phyloP scores from a whole-genome alignment of 2,113 vertebrate species.

The Pterocles gutturalis region DNA sequence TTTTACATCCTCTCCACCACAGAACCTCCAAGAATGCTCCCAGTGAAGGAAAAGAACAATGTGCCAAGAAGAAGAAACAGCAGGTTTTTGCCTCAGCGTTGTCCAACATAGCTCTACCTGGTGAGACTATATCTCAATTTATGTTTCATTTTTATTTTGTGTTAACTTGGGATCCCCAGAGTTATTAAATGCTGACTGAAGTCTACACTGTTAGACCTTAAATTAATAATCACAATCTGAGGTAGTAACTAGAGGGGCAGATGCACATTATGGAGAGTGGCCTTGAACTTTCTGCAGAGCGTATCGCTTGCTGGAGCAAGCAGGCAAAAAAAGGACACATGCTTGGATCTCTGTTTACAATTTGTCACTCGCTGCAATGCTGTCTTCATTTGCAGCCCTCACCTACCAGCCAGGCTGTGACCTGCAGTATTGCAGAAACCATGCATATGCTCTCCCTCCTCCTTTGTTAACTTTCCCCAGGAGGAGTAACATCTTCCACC shows the following conservation, averaged over 20 bases:
- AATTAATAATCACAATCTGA: not conserved
- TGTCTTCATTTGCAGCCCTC: not conserved
- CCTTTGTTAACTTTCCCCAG: not conserved
- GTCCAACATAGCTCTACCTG: not conserved
- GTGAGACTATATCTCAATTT: not conserved
- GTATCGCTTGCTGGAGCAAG: not conserved
- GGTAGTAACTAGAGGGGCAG: not conserved
- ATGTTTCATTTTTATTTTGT: not conserved
- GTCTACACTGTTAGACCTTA: not conserved
- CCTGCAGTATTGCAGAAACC: not conserved
- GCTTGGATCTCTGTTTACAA: not conserved
- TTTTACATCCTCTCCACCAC: not conserved
- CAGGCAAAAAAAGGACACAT: rapidly evolving
- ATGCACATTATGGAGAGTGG: not conserved
- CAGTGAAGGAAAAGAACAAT: not conserved
- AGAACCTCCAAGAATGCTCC: not conserved
- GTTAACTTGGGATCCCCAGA: not conserved
- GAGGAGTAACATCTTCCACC: not conserved
- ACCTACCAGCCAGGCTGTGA: not conserved
- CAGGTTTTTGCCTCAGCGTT: not conserved
- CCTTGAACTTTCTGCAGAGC: rapidly evolving
- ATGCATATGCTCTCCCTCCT: rapidly evolving
- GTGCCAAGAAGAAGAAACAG: not conserved
- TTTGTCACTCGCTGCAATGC: not conserved
- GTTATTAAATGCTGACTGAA: not conserved